Percentiles rank a stretch among this genome's conserved stretches.
These are phyloP conservation scores for Tetramorium alpestre DNA, from an alignment of 1,140 invertebrate species.

Conservation along the genomic window DNA sequence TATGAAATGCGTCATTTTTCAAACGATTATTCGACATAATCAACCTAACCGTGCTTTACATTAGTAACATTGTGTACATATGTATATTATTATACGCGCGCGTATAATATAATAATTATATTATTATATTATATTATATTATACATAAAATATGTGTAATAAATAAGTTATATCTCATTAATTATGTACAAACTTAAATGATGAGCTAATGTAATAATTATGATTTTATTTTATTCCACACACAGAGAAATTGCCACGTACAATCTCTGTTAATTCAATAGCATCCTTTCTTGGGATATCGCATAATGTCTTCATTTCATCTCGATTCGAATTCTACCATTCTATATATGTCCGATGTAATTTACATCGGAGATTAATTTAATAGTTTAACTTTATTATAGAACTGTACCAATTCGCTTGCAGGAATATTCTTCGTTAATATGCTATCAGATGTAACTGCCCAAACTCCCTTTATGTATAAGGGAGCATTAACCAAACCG, in stretches of 20 bases:
- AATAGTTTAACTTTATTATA: constrained; percentile 40
- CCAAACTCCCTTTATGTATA: constrained; percentile 16
- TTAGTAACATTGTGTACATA: not conserved
- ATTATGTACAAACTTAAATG: not conserved
- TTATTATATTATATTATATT: not conserved
- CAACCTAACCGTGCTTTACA: not conserved
- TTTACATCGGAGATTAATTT: constrained; percentile 51
- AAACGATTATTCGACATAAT: not conserved
- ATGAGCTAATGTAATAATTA: not conserved
- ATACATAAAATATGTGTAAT: not conserved
- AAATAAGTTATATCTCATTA: not conserved
- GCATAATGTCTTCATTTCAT: constrained; percentile 2
- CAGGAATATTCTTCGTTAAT: constrained; percentile 50
- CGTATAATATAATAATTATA: not conserved
- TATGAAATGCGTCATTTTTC: not conserved
- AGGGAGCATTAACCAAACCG: constrained; percentile 4
- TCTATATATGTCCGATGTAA: constrained; percentile 10
- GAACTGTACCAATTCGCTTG: not conserved
- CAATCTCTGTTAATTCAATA: not conserved
- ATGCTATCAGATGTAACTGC: constrained; percentile 51
- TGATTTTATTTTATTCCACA: constrained; percentile 14
- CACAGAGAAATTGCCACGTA: not conserved
- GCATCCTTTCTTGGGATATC: not conserved
- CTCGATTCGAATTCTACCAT: constrained; percentile 9
- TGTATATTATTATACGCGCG: not conserved